Evolutionary conservation across 2,113 vertebrate species (phyloP).

Genomic region (Mungos mungo): DNA sequence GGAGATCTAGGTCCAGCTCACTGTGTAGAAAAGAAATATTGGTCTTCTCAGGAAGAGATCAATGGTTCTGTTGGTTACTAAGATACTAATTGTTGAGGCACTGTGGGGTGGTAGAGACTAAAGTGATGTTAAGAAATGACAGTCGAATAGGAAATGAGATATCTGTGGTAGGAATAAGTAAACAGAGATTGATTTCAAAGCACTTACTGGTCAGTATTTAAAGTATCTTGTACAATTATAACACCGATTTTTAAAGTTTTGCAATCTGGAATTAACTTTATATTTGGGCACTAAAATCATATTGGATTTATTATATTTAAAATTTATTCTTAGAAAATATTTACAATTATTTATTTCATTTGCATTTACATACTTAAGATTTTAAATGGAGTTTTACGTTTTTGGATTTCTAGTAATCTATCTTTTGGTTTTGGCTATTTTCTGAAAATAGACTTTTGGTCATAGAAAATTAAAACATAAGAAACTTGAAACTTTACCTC

Average conservation of each 20-base stretch:
- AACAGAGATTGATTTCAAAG: not conserved
- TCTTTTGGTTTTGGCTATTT: slow-evolving; percentile 15
- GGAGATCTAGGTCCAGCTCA: not conserved
- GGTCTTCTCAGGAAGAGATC: not conserved
- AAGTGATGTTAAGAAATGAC: not conserved
- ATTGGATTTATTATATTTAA: not conserved
- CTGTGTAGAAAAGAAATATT: not conserved
- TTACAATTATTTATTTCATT: not conserved
- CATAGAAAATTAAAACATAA: not conserved
- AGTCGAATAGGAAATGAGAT: not conserved
- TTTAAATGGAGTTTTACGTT: not conserved
- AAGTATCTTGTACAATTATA: not conserved
- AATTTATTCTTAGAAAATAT: not conserved
- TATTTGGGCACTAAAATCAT: slow-evolving; percentile 23
- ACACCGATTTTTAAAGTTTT: slow-evolving; percentile 16
- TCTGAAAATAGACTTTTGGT: not conserved
- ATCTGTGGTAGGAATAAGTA: not conserved
- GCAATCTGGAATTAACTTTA: not conserved
- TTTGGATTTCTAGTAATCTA: not conserved
- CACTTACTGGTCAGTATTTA: not conserved
- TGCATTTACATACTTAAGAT: not conserved
- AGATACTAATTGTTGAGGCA: not conserved
- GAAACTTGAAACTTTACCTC: not conserved
- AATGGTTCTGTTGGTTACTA: not conserved
- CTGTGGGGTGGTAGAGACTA: too few species aligned